Evolutionary conservation across 2,888 invertebrate species (phyloP).

Genomic region (Tipula lateralis): DNA sequence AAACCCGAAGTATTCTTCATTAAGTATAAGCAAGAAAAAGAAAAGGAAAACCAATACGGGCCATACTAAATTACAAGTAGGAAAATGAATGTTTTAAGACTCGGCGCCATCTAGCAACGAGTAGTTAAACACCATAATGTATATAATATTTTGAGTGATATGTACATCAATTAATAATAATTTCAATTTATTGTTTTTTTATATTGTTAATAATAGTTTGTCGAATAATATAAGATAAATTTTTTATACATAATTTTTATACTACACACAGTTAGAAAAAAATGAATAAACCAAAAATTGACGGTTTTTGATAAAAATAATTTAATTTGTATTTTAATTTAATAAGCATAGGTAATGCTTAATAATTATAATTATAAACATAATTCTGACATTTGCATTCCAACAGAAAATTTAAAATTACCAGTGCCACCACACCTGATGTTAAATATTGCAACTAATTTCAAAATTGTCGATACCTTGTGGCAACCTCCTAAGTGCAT

Average conservation of each 20-base stretch:
- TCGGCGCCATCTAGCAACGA: neutral
- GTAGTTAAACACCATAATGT: neutral
- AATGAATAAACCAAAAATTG: neutral
- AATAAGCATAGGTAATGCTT: too few relatives aligned
- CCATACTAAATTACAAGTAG: constrained; percentile 36
- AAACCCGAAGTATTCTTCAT: constrained; percentile 89
- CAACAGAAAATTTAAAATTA: too few relatives aligned
- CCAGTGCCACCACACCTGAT: too few relatives aligned
- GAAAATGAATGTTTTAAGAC: neutral
- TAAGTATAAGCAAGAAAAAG: constrained; percentile 57
- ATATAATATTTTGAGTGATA: neutral
- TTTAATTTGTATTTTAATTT: neutral
- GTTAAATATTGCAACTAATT: too few relatives aligned
- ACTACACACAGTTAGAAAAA: neutral
- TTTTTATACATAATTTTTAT: neutral
- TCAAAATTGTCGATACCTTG: too few relatives aligned
- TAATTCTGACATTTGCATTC: too few relatives aligned
- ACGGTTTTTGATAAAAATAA: neutral
- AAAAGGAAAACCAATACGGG: constrained; percentile 45
- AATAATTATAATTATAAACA: too few relatives aligned
- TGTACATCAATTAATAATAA: constrained; percentile 3
- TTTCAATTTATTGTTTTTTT: neutral
- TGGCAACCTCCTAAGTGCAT: too few relatives aligned
- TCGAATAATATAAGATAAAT: neutral
- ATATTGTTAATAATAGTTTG: constrained; percentile 11